Evolutionary conservation across 2,113 vertebrate species (phyloP), one percentile per base, ranked within the genome.

Genomic region (Azemiops feae): DNA sequence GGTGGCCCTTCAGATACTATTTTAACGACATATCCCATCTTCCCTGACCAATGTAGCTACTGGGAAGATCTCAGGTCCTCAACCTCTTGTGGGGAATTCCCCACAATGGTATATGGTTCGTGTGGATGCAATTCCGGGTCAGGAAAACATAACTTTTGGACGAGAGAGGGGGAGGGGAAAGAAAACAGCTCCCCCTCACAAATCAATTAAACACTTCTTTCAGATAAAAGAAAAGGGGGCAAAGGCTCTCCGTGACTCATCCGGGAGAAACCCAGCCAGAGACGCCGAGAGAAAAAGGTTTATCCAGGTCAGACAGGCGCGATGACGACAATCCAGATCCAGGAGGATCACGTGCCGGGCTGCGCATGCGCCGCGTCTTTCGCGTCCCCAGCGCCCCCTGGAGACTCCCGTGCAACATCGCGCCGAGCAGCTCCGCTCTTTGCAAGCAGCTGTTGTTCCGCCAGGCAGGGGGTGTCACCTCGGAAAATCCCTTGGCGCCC

Each of bases 401-500:
- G 95, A 85, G 95, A 94, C 27, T 0, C n/a, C 14, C 2, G 6
- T 1, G 3, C 3, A 1, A 8, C 3, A 23, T 20, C 22, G 30
- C 43, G 52, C 27, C 27, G 1, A 10, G 6, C 25, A 3, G 9
- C 7, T 16, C 16, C 1, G 34, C 18, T 81, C 6, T 57, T 81
- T 43, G 39, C 18, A 43, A 81, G 91, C 92, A 27, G 86, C 57
- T 16, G 87, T 58, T 20, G 25, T 47, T 5, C 58, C 22, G 9
- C 45, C 91, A 5, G 87, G 5, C 45, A 5, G 85, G 85, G 22
- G 90, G 91, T 89, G 93, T 97, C 96, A 97, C 95, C 97, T 93
- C 96, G 97, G 97, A 97, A 98, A 98, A 96, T 96, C 96, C 96
- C 95, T 27, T 14, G 90, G 1, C 34, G 45, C 12, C 88, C 23